Percentiles rank a stretch among this genome's conserved stretches.
Conservation (phyloP, 2,888 invertebrate genomes). For the Thysanoteuthis rhombus region DNA sequence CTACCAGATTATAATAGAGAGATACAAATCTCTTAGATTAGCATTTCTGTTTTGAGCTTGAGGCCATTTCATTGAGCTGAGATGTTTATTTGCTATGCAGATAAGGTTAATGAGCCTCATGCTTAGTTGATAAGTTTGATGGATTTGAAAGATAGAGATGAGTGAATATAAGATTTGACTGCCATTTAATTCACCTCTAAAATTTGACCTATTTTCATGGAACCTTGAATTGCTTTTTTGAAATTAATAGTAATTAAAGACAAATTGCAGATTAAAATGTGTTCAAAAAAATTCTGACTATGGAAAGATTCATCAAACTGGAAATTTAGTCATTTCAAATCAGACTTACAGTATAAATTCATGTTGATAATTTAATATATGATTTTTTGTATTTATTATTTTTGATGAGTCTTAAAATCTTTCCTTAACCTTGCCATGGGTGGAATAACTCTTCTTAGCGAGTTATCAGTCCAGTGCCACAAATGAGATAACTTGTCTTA, state of each 20-base stretch:
- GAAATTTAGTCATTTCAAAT: no score
- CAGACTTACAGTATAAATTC: no score
- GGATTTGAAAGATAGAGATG: background rate
- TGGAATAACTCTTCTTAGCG: no score
- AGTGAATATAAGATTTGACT: background rate
- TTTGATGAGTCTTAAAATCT: no score
- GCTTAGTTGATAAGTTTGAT: background rate
- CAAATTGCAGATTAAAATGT: no score
- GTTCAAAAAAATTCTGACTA: no score
- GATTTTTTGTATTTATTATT: no score
- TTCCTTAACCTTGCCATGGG: no score
- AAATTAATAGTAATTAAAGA: background rate
- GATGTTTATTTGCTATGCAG: background rate
- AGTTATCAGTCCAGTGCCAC: no score
- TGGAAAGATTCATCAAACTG: no score
- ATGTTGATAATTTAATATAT: no score
- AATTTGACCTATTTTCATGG: background rate
- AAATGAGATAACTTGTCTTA: no score
- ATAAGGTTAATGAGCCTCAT: background rate
- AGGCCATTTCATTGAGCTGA: background rate
- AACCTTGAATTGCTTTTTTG: background rate
- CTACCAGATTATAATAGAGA: background rate
- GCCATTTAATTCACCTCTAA: background rate
- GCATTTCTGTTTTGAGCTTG: background rate
- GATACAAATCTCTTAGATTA: background rate